Percentiles rank a stretch among this genome's conserved stretches.
Conservation (phyloP, 2,797 vertebrate genomes). For the Channallabes apus region DNA sequence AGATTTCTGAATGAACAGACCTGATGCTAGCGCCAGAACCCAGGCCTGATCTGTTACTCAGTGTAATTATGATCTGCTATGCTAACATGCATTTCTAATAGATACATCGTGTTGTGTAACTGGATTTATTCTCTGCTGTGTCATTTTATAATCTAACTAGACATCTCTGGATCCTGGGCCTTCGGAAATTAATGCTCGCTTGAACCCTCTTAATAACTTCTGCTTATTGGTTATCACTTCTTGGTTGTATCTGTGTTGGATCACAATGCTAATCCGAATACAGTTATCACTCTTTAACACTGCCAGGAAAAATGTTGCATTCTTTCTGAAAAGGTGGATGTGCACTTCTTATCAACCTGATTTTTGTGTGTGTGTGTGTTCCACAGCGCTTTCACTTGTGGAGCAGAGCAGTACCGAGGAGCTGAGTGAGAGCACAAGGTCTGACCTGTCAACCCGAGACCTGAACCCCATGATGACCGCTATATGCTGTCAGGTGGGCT, state of each 20-base stretch:
- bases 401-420: constrained; percentile 66
- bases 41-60: constrained; percentile 33
- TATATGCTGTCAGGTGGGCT: constrained; percentile 77
- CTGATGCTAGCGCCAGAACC: constrained; percentile 24
- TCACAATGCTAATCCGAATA: not conserved
- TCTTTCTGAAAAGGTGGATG: not conserved
- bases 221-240: not conserved
- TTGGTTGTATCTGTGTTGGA: not conserved
- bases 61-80: constrained; percentile 23
- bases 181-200: constrained; percentile 1
- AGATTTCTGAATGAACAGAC: constrained; percentile 7
- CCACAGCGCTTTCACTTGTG: constrained; percentile 56
- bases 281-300: not conserved
- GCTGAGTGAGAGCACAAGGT: constrained; percentile 41
- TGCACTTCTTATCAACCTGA: not conserved
- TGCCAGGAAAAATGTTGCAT: not conserved
- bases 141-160: constrained; percentile 22
- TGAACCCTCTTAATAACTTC: not conserved
- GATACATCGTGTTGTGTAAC: constrained; percentile 28
- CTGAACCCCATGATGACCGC: constrained; percentile 69
- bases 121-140: constrained; percentile 15
- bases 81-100: constrained; percentile 36
- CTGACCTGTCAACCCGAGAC: constrained; percentile 64
- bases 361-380: not conserved
- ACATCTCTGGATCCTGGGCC: constrained; percentile 7